Percentiles rank a stretch among this genome's conserved stretches.
These are phyloP conservation scores for Saxidomus purpurata DNA, from an alignment of 1,140 invertebrate genomes.

Conservation along the genomic window DNA sequence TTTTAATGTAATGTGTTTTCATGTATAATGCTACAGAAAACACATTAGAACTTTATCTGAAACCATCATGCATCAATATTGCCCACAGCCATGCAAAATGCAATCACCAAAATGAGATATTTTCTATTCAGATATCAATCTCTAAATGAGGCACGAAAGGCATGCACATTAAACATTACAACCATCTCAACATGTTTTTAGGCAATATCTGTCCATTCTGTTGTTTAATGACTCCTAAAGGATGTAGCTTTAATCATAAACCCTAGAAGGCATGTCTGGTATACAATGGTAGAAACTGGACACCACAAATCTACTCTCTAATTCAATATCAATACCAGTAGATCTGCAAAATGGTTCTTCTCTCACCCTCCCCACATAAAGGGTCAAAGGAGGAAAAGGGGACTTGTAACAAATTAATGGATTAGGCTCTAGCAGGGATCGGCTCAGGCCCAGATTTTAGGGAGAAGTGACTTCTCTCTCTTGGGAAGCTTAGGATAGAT, in stretches of 20 bases:
- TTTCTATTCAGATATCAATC: conserved; percentile 8
- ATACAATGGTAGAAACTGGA: neutral
- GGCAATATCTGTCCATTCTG: neutral
- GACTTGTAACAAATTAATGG: no score
- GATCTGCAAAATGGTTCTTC: no score
- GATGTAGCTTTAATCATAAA: neutral
- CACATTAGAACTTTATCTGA: conserved; percentile 19
- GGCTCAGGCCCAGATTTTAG: no score
- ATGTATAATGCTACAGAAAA: no score
- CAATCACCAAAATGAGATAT: neutral
- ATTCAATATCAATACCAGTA: no score
- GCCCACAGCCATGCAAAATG: conserved; percentile 43
- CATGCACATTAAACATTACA: neutral
- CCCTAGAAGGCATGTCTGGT: neutral
- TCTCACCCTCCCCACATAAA: no score
- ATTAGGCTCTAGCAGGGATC: no score
- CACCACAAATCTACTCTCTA: no score
- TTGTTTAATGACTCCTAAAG: neutral
- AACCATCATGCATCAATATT: conserved; percentile 10
- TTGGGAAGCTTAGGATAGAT: no score
- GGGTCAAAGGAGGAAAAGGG: no score
- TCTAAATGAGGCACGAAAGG: neutral
- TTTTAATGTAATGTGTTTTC: no score
- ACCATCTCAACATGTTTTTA: neutral
- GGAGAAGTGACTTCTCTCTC: no score